Base-by-base conservation (phyloP, 2,113 vertebrate genomes). In the Mirza zaza region DNA sequence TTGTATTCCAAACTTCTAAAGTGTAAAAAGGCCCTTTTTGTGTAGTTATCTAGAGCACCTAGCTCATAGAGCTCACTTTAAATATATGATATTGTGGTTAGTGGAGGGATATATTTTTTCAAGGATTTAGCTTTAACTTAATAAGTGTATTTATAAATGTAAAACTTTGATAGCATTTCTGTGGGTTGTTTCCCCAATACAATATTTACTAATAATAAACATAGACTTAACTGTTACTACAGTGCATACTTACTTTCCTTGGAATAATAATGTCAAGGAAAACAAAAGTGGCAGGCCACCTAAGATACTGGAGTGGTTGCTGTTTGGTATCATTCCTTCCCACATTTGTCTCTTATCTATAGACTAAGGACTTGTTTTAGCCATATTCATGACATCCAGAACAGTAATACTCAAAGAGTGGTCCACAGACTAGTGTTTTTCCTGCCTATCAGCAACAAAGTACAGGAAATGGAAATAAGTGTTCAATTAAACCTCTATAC, bases 1-100 rank as follows among this genome's bases (percentile, higher is more conserved):
- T 92, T 82, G 75, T 70, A 76, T 91, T 88, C 36, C 42, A 84
- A 29, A 71, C 32, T 82, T 81, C 50, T 87, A 82, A 71, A 82
- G 59, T 52, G 18, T 90, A 48, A 65, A 77, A 48, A 82, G 55
- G 50, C 17, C 27, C 57, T 27, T 75, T 91, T 48, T 91, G n/a
- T 86, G 79, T 13, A 85, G 9, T 36, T 73, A 67, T 45, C 1
- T 67, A 52, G 27, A 89, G 20, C 3, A 23, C 48, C n/a, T 63
- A 57, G 50, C 36, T 87, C 81, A n/a, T 57, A 88, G 29, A 23
- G 11, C 42, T 84, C 29, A n/a, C 29, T 50, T 86, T 86, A 52
- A 50, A 81, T 73, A 76, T 36, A 8, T 20, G 21, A 39, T 71
- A 39, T 27, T 9, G 29, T 84, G 25, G 23, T 48, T 85, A 61